Percentiles rank a stretch among this genome's conserved stretches.
Conservation (phyloP, 2,797 vertebrate genomes). For the Tangara arthus region DNA sequence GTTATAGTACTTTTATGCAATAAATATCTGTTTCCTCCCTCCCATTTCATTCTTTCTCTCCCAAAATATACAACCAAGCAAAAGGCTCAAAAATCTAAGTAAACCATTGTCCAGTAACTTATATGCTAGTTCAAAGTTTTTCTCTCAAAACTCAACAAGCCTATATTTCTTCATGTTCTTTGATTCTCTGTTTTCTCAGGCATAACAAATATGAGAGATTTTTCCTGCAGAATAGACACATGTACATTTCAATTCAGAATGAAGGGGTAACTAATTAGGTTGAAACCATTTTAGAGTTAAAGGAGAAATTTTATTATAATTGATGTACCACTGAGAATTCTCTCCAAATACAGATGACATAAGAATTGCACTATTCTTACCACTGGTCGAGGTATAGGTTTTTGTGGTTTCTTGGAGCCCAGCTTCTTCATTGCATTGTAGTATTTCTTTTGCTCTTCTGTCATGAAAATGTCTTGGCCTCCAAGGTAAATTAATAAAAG, state of each 20-base stretch:
- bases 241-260: neutral
- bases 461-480: conserved; percentile 99
- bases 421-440: conserved; percentile 99
- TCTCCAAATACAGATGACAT: neutral
- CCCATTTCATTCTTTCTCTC: neutral
- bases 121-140: neutral
- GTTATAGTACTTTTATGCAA: neutral
- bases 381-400: conserved; percentile 92
- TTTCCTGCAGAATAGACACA: neutral
- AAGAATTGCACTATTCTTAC: conserved; percentile 71
- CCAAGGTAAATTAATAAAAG: conserved; percentile 89
- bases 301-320: neutral
- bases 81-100: neutral
- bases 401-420: conserved; percentile 97
- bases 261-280: neutral
- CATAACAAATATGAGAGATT: neutral
- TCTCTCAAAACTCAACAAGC: neutral
- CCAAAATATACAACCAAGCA: neutral
- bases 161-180: neutral
- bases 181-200: neutral
- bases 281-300: neutral
- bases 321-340: neutral
- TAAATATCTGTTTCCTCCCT: neutral
- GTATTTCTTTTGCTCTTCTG: conserved; percentile 99
- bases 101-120: neutral